Base-by-base conservation (phyloP, 2,113 vertebrate genomes). In the Rattus norvegicus region DNA sequence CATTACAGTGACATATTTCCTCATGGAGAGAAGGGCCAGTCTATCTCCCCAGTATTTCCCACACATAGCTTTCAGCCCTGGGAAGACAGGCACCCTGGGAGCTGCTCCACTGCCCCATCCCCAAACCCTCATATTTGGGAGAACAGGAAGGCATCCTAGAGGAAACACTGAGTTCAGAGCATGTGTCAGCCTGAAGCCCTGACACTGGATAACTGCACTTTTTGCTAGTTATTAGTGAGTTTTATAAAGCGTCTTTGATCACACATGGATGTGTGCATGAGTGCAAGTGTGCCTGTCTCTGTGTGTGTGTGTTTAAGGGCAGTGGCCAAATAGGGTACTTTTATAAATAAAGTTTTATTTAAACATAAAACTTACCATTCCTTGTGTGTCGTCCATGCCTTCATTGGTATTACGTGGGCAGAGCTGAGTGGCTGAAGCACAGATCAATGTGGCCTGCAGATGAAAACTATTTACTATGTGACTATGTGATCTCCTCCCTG, bases 281-380 rank as follows among this genome's bases (percentile, higher is more conserved):
- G 17, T 76, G 12, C 12, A 26, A 36, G 33, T 69, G 67, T 47
- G 47, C 13, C 13, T 17, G 5, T 17, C 47, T 28, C 43, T 28
- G 75, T 76, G 70, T 73, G n/a, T 22, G 20, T 43, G 16, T 30
- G 67, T 36, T 61, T 54, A 54, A 54, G 52, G 65, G 30, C 28
- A 67, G 65, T 13, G 12, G 65, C 65, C 65, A 67, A 26, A 59
- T 70, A 94, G 54, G 11, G 12, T 52, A 22, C 49, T 75, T 95
- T 88, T 91, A 20, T 81, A 80, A 97, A 93, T 94, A 95, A 97
- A 92, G 88, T 92, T 95, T 97, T 96, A 80, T 92, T 91, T 76
- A n/a, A 17, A 89, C 22, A 1, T 1, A 14, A 84, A 22, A 81
- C 73, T 2, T 1, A 11, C 72, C 43, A 9, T 59, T 90, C 19